These are phyloP conservation scores for Scaptomyza cyrtandrae DNA, from an alignment of 2,888 invertebrate species.

Conservation along the genomic window DNA sequence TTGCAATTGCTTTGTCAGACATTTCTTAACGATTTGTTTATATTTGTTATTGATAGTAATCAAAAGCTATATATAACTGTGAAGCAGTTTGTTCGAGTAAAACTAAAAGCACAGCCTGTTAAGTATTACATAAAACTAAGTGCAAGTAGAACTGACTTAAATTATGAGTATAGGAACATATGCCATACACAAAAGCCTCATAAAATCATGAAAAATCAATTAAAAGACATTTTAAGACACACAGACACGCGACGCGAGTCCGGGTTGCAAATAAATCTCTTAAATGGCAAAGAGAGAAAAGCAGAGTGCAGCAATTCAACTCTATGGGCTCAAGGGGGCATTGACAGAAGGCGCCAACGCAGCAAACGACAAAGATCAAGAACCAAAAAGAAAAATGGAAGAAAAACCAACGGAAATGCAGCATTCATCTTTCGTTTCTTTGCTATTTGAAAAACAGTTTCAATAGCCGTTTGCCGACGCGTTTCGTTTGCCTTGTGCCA, in stretches of 20 bases:
- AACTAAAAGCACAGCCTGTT: slow-evolving; percentile 15
- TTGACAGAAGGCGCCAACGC: slow-evolving; percentile 38
- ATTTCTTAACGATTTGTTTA: slow-evolving; percentile 19
- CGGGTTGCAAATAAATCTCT: slow-evolving; percentile 62
- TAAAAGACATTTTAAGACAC: slow-evolving; percentile 29
- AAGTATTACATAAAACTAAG: background rate
- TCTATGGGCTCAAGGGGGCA: slow-evolving; percentile 44
- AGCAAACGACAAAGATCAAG: slow-evolving; percentile 62
- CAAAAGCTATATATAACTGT: background rate
- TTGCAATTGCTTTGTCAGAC: slow-evolving; percentile 17
- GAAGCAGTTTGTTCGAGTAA: background rate
- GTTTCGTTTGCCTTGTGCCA: slow-evolving; percentile 45
- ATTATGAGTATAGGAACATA: no score
- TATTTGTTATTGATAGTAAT: background rate
- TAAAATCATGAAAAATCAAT: slow-evolving; percentile 52
- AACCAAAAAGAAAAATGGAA: slow-evolving; percentile 5
- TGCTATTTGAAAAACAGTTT: slow-evolving; percentile 49
- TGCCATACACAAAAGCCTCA: slow-evolving; percentile 9
- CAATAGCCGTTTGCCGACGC: slow-evolving; percentile 44
- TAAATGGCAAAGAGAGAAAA: slow-evolving; percentile 4
- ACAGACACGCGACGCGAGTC: slow-evolving; percentile 13
- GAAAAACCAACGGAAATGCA: slow-evolving; percentile 49
- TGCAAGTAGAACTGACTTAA: background rate
- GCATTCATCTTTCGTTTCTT: slow-evolving; percentile 46
- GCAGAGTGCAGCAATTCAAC: slow-evolving; percentile 53